Base-by-base conservation (phyloP, 2,888 invertebrate species). In the Sycophila texana region DNA sequence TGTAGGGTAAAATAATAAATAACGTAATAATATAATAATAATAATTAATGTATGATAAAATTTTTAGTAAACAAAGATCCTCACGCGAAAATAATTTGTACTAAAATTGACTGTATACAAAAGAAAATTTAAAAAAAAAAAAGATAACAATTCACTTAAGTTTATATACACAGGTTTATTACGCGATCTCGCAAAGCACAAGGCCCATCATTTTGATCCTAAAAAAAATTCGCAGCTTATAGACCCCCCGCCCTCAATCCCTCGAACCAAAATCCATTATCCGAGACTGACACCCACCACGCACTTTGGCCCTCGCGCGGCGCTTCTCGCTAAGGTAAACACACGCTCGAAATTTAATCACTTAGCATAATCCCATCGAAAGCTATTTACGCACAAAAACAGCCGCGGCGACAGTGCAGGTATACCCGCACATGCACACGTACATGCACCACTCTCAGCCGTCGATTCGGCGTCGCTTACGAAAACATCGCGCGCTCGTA, bases 211-310 rank as follows among this genome's bases (percentile, higher is more conserved):
- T 67, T 67, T 67, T 67, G 18, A 60, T 61, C 47, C 58, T 22
- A 67, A 73, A 68, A 68, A 39, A 39, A 60, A 73, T 78, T 73
- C 55, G 67, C 47, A n/a, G 39, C 65, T 5, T 51, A n/a, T 20
- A 49, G 66, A 4, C 57, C 22, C 22, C 13, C 7, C 60, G 61
- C 58, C 61, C 61, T 53, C 49, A 1, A 18, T 58, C 30, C 0
- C 22, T 16, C 20, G 55, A 4, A 30, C 18, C 53, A 68, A 78
- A 73, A 73, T 78, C 67, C 78, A 78, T 73, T 78, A 74, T 63
- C 68, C 74, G 10, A 14, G 47, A 16, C 63, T 61, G 78, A 74
- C 74, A 74, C 57, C 49, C 58, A 13, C 47, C 55, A 39, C 53
- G 47, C 63, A 10, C 30, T 18, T 12, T 39, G 10, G 39, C 10